phyloP scores from a whole-genome alignment of 2,797 vertebrate genomes.

The Enoplosus armatus region DNA sequence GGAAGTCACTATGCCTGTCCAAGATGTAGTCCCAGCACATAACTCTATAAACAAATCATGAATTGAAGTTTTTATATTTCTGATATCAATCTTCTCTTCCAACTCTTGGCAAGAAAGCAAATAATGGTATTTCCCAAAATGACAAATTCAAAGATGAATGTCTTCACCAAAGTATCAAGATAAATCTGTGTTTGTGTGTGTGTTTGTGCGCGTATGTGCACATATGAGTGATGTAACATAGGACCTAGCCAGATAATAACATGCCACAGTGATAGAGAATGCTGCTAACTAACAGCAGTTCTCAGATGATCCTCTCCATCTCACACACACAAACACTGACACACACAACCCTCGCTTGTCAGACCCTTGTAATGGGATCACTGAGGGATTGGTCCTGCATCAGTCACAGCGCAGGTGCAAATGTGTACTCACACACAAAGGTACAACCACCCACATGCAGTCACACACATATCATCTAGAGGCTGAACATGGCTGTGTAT shows the following conservation, averaged over 20 bases:
- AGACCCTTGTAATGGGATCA: slow-evolving; percentile 73
- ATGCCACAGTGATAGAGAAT: slow-evolving; percentile 87
- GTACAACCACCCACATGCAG: slow-evolving; percentile 37
- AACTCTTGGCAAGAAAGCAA: background rate
- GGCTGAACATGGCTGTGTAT: slow-evolving; percentile 58
- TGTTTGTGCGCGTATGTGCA: slow-evolving; percentile 35
- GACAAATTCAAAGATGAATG: background rate
- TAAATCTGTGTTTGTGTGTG: slow-evolving; percentile 28
- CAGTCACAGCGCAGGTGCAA: slow-evolving; percentile 67
- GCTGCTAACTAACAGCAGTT: slow-evolving; percentile 84
- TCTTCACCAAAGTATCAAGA: slow-evolving; percentile 30
- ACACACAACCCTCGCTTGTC: slow-evolving; percentile 51
- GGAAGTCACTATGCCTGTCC: background rate
- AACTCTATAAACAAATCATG: no score
- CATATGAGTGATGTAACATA: slow-evolving; percentile 73
- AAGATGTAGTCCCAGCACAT: background rate
- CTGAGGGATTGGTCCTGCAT: slow-evolving; percentile 64
- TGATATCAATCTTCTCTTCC: background rate
- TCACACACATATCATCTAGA: slow-evolving; percentile 40
- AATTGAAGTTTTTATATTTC: background rate
- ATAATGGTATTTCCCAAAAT: background rate
- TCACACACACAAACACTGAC: slow-evolving; percentile 55
- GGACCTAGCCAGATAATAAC: slow-evolving; percentile 82
- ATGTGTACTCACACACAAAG: slow-evolving; percentile 54
- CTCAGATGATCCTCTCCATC: slow-evolving; percentile 83